phyloP scores from a whole-genome alignment of 1,140 invertebrate species.

The Caenorhabditis latens region DNA sequence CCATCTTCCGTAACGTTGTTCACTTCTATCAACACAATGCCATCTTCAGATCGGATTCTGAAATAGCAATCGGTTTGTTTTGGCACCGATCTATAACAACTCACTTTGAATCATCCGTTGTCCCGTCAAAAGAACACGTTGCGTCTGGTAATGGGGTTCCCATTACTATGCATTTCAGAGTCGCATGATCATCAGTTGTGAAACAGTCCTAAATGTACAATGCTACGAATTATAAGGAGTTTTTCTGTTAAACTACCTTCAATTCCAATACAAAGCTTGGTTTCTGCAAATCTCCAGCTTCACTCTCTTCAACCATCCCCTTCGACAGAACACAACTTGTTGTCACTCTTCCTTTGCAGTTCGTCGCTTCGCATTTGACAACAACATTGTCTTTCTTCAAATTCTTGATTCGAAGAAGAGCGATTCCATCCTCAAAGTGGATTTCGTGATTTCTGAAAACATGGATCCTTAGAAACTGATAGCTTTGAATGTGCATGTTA shows the following conservation, averaged over 20 bases:
- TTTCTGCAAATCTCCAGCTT: slow-evolving; percentile 31
- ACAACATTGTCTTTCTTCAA: neutral
- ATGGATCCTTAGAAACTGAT: neutral
- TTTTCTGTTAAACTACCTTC: neutral
- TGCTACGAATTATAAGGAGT: neutral
- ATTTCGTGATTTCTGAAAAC: slow-evolving; percentile 53
- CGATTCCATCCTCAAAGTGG: slow-evolving; percentile 62
- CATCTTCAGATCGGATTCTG: slow-evolving; percentile 55
- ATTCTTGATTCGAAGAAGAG: slow-evolving; percentile 40
- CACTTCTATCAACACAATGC: slow-evolving; percentile 55
- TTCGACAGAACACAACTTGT: slow-evolving; percentile 32
- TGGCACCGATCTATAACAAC: neutral
- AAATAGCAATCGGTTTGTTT: neutral
- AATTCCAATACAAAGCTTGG: slow-evolving; percentile 6
- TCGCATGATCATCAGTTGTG: neutral
- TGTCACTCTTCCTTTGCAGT: slow-evolving; percentile 50
- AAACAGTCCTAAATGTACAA: neutral
- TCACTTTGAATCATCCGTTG: slow-evolving; percentile 29
- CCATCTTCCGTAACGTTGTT: neutral
- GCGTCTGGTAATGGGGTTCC: slow-evolving; percentile 48
- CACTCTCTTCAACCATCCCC: neutral
- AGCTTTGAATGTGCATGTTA: neutral
- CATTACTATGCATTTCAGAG: slow-evolving; percentile 59
- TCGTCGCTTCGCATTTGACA: slow-evolving; percentile 51
- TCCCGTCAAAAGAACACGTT: slow-evolving; percentile 30